These are phyloP conservation scores for Tiliacea aurago DNA, from an alignment of 2,888 invertebrate genomes.

Conservation along the genomic window DNA sequence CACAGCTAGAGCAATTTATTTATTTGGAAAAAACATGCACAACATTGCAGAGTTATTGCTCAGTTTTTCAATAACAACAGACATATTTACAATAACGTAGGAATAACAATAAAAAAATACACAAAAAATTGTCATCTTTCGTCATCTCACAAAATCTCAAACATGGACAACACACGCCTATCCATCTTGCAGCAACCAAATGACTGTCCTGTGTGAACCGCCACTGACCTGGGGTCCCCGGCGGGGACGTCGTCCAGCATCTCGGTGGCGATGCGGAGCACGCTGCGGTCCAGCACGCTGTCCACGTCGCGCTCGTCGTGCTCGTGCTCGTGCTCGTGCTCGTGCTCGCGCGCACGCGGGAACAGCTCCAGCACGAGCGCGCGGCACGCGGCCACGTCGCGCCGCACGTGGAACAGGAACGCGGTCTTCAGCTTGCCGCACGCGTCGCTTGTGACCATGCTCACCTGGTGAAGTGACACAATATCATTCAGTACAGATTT, in stretches of 20 bases:
- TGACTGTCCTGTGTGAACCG: too few species aligned
- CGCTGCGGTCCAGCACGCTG: conserved; percentile 81
- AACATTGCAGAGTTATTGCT: too few species aligned
- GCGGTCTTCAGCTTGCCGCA: conserved; percentile 93
- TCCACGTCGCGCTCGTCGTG: conserved; percentile 77
- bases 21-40: too few species aligned
- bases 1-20: too few species aligned
- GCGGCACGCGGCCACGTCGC: conserved; percentile 77
- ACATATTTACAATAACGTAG: too few species aligned
- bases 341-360: conserved; percentile 78
- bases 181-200: too few species aligned
- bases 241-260: conserved; percentile 97
- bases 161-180: too few species aligned
- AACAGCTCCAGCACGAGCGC: conserved; percentile 76
- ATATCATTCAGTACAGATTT: not conserved
- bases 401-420: conserved; percentile 94
- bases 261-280: conserved; percentile 92
- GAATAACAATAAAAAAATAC: too few species aligned
- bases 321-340: conserved; percentile 36
- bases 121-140: too few species aligned
- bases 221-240: conserved; percentile 93
- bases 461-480: conserved; percentile 74
- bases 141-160: too few species aligned
- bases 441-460: conserved; percentile 79
- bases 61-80: too few species aligned